Percentiles rank a stretch among this genome's conserved stretches.
These are phyloP conservation scores for Hoplias malabaricus DNA, from an alignment of 2,113 vertebrate genomes.

Conservation along the genomic window DNA sequence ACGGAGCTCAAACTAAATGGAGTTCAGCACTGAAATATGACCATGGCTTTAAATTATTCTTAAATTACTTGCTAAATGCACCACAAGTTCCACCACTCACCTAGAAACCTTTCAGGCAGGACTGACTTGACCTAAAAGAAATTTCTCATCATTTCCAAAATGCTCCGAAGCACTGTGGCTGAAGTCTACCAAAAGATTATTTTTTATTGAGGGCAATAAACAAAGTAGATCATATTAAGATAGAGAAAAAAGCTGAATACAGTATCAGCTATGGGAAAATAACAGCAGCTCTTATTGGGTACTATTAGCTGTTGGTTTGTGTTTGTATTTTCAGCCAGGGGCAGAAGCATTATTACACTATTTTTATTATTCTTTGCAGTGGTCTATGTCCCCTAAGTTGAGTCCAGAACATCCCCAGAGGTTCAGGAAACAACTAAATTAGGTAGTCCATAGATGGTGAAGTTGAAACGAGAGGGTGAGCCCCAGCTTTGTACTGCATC, in stretches of 20 bases:
- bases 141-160: background rate
- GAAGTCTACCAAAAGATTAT: background rate
- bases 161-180: background rate
- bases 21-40: background rate
- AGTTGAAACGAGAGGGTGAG: slow-evolving; percentile 64
- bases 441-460: slow-evolving; percentile 80
- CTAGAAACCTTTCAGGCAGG: background rate
- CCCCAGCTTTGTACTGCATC: slow-evolving; percentile 44
- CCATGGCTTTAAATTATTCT: background rate
- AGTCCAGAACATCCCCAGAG: background rate
- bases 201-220: slow-evolving; percentile 10
- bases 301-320: background rate
- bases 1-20: background rate
- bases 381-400: background rate
- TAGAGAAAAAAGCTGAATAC: background rate
- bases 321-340: background rate
- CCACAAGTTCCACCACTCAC: background rate
- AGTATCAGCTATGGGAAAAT: background rate
- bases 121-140: background rate
- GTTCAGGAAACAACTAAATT: slow-evolving; percentile 64
- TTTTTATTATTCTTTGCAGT: slow-evolving; percentile 9
- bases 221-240: background rate
- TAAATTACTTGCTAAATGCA: background rate
- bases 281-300: background rate
- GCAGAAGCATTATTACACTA: background rate